These are phyloP conservation scores for Sitta europaea DNA, from an alignment of 2,113 vertebrate genomes.

Conservation along the genomic window DNA sequence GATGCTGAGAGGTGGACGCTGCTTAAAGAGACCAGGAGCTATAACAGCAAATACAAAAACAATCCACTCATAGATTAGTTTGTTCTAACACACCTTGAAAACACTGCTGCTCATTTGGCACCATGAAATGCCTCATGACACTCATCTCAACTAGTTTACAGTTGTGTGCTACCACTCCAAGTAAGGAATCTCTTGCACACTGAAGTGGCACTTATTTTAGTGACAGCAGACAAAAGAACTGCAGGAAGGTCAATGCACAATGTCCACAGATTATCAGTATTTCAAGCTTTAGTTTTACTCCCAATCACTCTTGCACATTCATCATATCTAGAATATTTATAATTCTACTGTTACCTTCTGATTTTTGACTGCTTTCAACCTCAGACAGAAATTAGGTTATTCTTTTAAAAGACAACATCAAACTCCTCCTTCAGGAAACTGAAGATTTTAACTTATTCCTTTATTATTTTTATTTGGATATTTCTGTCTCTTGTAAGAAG, in stretches of 20 bases:
- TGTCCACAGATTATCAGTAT: not conserved
- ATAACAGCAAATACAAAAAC: conserved; percentile 46
- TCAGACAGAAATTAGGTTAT: not conserved
- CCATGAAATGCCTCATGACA: not conserved
- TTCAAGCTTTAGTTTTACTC: not conserved
- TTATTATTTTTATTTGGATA: not conserved
- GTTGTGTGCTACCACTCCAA: rapidly evolving
- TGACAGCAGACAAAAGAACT: not conserved
- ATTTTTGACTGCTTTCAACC: not conserved
- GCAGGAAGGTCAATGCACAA: not conserved
- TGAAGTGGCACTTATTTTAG: not conserved
- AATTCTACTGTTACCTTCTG: not conserved
- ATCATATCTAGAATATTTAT: not conserved
- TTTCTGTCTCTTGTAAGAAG: not conserved
- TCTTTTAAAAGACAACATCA: not conserved
- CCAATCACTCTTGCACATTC: not conserved
- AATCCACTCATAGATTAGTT: conserved; percentile 42
- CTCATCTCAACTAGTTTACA: not conserved
- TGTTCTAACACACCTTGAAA: not conserved
- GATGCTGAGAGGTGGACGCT: conserved; percentile 70
- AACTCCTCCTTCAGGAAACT: not conserved
- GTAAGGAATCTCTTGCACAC: not conserved
- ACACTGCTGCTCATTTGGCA: not conserved
- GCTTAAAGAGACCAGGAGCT: conserved; percentile 86
- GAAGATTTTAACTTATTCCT: not conserved